phyloP scores from a whole-genome alignment of 2,797 vertebrate species.

The Tympanoctomys barrerae region DNA sequence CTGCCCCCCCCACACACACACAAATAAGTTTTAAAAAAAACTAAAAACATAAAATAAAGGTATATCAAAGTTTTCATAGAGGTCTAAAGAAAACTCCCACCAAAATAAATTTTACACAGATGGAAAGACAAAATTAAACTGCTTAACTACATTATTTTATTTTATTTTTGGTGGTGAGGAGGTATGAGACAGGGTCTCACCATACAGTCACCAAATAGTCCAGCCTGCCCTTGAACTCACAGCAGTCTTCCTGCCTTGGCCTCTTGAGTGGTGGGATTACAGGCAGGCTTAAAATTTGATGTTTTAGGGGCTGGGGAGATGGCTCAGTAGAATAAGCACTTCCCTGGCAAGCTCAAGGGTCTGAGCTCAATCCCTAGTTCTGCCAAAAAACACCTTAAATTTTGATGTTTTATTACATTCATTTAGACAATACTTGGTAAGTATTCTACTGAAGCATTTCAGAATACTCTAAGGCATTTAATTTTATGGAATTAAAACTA shows the following conservation, averaged over 20 bases:
- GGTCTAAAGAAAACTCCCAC: not conserved
- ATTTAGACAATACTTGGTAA: not conserved
- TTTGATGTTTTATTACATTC: not conserved
- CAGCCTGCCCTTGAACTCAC: not conserved
- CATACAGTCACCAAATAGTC: not conserved
- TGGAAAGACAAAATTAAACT: not conserved
- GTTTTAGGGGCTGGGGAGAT: too few relatives aligned
- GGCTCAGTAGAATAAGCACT: too few relatives aligned
- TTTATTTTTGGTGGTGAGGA: not conserved
- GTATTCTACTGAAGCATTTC: not conserved
- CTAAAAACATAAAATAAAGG: not conserved
- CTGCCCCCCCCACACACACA: too few relatives aligned
- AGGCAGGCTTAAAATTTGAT: not conserved
- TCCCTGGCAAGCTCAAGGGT: too few relatives aligned
- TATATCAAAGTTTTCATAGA: not conserved
- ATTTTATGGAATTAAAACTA: not conserved
- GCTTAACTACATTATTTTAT: not conserved
- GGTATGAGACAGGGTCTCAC: not conserved
- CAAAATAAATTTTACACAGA: not conserved
- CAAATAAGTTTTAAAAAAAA: not conserved
- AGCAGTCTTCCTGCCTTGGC: too few relatives aligned
- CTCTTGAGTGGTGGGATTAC: not conserved
- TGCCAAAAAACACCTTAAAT: not conserved
- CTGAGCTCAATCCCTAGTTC: too few relatives aligned
- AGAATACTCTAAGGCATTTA: not conserved